phyloP scores from a whole-genome alignment of 2,113 vertebrate genomes.

The Pardalotus punctatus region DNA sequence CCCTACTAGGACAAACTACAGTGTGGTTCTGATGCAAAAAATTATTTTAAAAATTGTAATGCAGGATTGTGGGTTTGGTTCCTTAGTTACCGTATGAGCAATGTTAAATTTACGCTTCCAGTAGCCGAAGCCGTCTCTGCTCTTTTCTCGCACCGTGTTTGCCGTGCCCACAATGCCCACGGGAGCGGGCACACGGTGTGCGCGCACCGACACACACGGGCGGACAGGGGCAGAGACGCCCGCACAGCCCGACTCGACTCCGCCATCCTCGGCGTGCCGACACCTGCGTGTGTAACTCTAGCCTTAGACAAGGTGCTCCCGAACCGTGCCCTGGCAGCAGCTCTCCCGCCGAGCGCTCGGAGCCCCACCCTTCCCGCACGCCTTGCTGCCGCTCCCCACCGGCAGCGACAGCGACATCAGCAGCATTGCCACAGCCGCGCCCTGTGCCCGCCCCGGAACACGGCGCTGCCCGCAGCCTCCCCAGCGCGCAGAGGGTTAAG shows the following conservation, averaged over 20 bases:
- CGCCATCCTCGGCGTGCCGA: neutral
- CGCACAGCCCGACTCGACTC: fast-evolving
- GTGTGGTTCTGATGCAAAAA: neutral
- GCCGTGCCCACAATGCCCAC: fast-evolving
- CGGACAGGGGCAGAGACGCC: fast-evolving
- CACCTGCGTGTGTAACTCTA: neutral
- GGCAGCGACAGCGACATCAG: neutral
- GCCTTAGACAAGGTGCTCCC: neutral
- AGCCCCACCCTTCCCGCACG: neutral
- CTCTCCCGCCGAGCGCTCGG: no score
- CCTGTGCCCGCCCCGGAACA: no score
- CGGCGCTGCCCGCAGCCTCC: neutral
- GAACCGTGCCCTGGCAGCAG: neutral
- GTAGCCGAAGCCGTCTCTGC: fast-evolving
- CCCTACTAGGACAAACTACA: neutral
- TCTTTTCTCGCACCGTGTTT: neutral
- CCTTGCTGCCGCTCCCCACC: neutral
- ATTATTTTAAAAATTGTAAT: neutral
- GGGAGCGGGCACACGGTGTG: neutral
- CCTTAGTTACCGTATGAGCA: neutral
- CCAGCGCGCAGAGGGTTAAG: neutral
- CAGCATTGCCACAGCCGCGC: fast-evolving
- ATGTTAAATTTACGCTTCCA: neutral
- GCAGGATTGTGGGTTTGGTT: neutral
- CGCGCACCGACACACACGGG: no score